Base-by-base conservation (phyloP, 1,140 invertebrate genomes). In the Aphaenogaster floridana region DNA sequence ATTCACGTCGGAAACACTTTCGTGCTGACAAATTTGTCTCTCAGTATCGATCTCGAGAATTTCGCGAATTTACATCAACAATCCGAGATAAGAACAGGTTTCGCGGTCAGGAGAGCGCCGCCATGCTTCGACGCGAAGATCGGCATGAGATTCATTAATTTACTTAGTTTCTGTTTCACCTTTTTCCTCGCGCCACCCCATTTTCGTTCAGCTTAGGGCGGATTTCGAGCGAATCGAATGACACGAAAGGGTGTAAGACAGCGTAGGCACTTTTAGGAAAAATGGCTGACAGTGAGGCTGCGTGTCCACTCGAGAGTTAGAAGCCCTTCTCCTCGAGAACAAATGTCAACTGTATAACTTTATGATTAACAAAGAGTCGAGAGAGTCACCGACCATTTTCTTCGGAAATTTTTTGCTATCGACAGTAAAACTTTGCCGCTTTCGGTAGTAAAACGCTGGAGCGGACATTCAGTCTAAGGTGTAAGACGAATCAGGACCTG, bases 191-290 rank as follows among this genome's bases (percentile, higher is more conserved):
- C 54, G 9, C 57, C 9, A 45, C 9, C 50, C 45, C 42, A 39
- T 21, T 78, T 81, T 87, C 11, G 36, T 77, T 86, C 59, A 77
- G 42, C 63, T 74, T 54, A 72, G 52, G 48, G 69, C 77, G 76
- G 39, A 71, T 81, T 52, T 84, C 69, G 68, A 71, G 77, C 64
- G 52, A 92, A 88, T 92, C 42, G 42, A 87, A 84, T 39, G 66
- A 87, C 39, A 74, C 66, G 63, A 93, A 91, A 89, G 64, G 89
- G 86, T 88, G 86, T 92, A 90, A 91, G 91, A 93, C 74, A 94
- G 94, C 94, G 90, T 95, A 95, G 94, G 94, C 94, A 95, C 94
- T 95, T 95, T 94, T 92, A 95, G 94, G 92, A 90, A 88, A 94
- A 94, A 92, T 87, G 88, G 69, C 63, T 90, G 86, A 92, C 61